Percentiles rank a stretch among this genome's conserved stretches.
Evolutionary conservation across 2,113 vertebrate genomes (phyloP).

Genomic region (Proterorhinus semilunaris): DNA sequence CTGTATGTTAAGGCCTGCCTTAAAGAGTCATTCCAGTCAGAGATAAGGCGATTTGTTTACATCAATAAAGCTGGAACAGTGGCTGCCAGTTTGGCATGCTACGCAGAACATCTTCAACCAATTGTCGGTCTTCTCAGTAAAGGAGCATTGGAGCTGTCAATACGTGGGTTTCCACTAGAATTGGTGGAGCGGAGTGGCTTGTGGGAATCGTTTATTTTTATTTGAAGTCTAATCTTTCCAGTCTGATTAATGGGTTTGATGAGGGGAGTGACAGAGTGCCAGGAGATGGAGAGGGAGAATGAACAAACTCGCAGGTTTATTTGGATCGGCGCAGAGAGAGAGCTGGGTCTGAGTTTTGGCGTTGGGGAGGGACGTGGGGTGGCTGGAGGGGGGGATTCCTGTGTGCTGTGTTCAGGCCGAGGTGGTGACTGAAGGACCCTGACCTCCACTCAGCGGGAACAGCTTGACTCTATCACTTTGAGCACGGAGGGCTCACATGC

Average conservation of each 20-base stretch:
- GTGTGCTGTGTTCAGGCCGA: constrained; percentile 78
- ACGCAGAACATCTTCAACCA: constrained; percentile 24
- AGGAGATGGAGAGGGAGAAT: constrained; percentile 56
- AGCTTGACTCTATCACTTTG: constrained; percentile 75
- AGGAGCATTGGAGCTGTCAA: constrained; percentile 45
- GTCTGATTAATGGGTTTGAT: constrained; percentile 78
- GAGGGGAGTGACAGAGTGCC: constrained; percentile 72
- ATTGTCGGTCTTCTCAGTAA: constrained; percentile 42
- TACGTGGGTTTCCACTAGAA: constrained; percentile 34
- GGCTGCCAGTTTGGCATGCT: constrained; percentile 38
- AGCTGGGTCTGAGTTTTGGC: constrained; percentile 40
- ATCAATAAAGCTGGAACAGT: constrained; percentile 62
- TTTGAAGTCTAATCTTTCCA: constrained; percentile 76
- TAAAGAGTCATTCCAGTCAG: constrained; percentile 52
- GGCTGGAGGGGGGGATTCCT: constrained; percentile 61
- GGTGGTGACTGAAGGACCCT: constrained; percentile 81
- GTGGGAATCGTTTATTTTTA: constrained; percentile 69
- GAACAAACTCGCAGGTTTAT: constrained; percentile 72
- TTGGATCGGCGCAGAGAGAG: constrained; percentile 67
- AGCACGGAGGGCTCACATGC: constrained; percentile 66
- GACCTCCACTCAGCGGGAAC: constrained; percentile 76
- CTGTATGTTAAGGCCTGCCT: constrained; percentile 65
- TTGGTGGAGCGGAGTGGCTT: constrained; percentile 31
- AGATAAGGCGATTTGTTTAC: constrained; percentile 67
- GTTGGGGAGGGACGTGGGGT: constrained; percentile 46